Evolutionary conservation across 2,888 invertebrate species (phyloP), one percentile per base, ranked within the genome.

Genomic region (Drosophila monieri): DNA sequence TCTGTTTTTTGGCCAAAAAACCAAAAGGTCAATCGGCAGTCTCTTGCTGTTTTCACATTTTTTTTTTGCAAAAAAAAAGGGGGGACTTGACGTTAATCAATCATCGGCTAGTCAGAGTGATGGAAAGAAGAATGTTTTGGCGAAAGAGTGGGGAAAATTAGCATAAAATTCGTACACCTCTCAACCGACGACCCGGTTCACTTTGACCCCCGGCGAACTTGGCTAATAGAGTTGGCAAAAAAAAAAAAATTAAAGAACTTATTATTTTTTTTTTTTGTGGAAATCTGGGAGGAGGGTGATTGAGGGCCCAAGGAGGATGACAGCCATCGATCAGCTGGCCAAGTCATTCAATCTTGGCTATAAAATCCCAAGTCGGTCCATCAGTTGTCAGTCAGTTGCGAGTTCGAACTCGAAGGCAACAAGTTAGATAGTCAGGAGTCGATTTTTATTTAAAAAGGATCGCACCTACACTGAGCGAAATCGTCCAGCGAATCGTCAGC

Each of bases 381-480:
- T 52, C 54, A 57, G 30, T 35, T 56, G 68, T 77, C 87, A 85
- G 83, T 84, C 87, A 84, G 87, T 81, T 81, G 67, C 76, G 53
- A 86, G 68, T 83, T 54, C 65, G 58, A 77, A 59, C 78, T 77
- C 86, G 61, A 62, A 77, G 84, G 55, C 73, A 81, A 78, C 79
- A 76, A 80, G 76, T 70, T 74, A 80, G 74, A 68, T 37, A 67
- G 18, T 9, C 23, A 57, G 49, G 44, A 51, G 27, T 9, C 23
- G 1, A 43, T 9, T 2, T 14, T 14, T 25, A 10, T 30, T 25
- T n/a, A 14, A 0, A 18, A 53, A 41, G 43, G 15, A 44, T 9
- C 6, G 14, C n/a, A 21, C 3, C 39, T 39, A 25, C 27, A 47
- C 35, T 35, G 35, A 35, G 35, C 12, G 12, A 35, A 35, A n/a